Conservation (phyloP, 1,140 invertebrate genomes). For the Matsumurasca onukii region DNA sequence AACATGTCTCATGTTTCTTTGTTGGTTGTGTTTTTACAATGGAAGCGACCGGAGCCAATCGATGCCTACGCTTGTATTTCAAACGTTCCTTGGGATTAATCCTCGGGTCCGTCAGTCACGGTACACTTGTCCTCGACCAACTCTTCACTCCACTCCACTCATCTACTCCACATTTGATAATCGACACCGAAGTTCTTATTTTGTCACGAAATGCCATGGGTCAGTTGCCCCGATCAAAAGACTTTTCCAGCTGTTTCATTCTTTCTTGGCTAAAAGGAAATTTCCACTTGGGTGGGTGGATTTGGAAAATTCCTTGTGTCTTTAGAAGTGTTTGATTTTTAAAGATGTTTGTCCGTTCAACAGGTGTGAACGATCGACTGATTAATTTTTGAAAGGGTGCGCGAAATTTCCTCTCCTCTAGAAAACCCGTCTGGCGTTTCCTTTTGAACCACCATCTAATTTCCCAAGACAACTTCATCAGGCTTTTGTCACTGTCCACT, state of each 20-base stretch:
- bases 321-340: too few relatives aligned
- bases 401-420: too few relatives aligned
- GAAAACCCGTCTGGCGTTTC: too few relatives aligned
- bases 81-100: conserved; percentile 20
- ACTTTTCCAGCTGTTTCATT: background rate
- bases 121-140: background rate
- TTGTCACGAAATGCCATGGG: background rate
- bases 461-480: too few relatives aligned
- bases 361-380: too few relatives aligned
- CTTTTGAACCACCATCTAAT: too few relatives aligned
- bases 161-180: background rate
- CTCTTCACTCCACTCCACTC: conserved; percentile 1
- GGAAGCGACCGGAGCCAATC: conserved; percentile 23
- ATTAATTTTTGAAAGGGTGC: too few relatives aligned
- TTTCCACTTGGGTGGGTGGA: too few relatives aligned
- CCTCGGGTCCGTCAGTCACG: conserved; percentile 22
- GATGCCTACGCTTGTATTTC: conserved; percentile 29
- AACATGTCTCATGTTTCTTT: conserved; percentile 26
- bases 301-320: too few relatives aligned
- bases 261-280: too few relatives aligned
- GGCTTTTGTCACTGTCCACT: too few relatives aligned
- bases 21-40: conserved; percentile 22
- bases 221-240: background rate
- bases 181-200: background rate
- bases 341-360: too few relatives aligned